Base-by-base conservation (phyloP, 2,113 vertebrate species). In the Eretmochelys imbricata region DNA sequence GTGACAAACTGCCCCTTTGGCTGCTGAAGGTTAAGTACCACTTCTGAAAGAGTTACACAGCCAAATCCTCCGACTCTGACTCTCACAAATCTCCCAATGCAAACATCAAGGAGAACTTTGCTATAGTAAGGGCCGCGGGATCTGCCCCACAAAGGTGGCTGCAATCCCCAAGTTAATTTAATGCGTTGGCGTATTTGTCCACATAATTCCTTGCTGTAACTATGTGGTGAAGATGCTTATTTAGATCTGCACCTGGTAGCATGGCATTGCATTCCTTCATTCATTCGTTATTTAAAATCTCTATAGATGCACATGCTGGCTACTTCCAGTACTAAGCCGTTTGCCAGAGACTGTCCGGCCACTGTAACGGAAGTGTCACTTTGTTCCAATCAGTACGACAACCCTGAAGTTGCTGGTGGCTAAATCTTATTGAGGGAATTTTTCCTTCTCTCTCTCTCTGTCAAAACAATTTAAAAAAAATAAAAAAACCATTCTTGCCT, bases 381-480 rank as follows among this genome's bases (percentile, higher is more conserved):
- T 9, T 35, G 80, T 38, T 1, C 13, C 54, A 31, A 92, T 80
- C 4, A 82, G 62, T 0, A 2, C 5, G 82, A 55, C 76, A 85
- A 80, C 87, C 53, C 53, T 75, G 49, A 49, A 91, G 57, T 55
- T 90, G 51, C 57, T 35, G 4, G 10, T 1, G 6, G 93, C 91
- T 80, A 93, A 76, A 93, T 1, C 75, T 49, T 96, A 85, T 22
- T 49, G 59, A 84, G 76, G 8, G 49, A 69, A 93, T 90, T 94
- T 87, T 65, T 49, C 79, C 80, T 76, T 42, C 42, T 42, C 42
- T 42, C 38, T 89, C 90, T 81, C 80, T 1, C 2, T 93, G 87
- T 92, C 96, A 93, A 95, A 98, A 93, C 89, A 91, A 82, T 89
- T 90, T 5, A 14, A 5, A 81, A 90, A 53, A 48, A 55, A 42